Percentiles rank a stretch among this genome's conserved stretches.
Evolutionary conservation across 2,113 vertebrate species (phyloP).

Genomic region (Mustelus asterias): DNA sequence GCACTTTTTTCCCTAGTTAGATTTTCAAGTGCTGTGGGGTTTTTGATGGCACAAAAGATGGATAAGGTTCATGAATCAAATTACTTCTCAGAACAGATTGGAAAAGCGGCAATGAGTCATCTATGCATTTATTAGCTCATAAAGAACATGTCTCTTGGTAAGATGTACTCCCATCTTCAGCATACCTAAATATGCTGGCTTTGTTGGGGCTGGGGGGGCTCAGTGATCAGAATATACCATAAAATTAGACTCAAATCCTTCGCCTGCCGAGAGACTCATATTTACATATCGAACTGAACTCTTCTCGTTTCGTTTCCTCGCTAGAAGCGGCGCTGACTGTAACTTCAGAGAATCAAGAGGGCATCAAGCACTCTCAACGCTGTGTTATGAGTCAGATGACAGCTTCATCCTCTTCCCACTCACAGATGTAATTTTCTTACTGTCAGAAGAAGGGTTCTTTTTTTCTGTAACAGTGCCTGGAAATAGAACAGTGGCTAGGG

Average conservation of each 20-base stretch:
- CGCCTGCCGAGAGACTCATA: neutral
- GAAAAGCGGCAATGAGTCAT: neutral
- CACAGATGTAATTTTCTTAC: neutral
- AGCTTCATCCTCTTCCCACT: slow-evolving; percentile 3
- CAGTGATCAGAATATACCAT: neutral
- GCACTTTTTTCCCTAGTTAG: neutral
- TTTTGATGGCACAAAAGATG: neutral
- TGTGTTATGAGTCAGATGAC: slow-evolving; percentile 31
- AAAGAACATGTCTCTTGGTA: neutral
- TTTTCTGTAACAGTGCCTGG: neutral
- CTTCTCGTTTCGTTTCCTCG: neutral
- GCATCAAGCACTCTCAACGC: neutral
- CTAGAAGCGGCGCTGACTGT: neutral
- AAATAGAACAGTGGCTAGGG: neutral
- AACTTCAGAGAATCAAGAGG: neutral
- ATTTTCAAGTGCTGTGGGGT: neutral
- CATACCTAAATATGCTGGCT: neutral
- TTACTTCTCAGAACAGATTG: neutral
- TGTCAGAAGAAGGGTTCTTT: neutral
- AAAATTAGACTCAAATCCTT: neutral
- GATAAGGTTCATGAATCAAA: neutral
- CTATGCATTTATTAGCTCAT: neutral
- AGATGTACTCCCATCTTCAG: neutral
- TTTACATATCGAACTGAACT: neutral
- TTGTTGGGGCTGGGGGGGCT: neutral